Percentiles rank a stretch among this genome's conserved stretches.
Conservation (phyloP, 2,113 vertebrate genomes). For the Penelope pileata region DNA sequence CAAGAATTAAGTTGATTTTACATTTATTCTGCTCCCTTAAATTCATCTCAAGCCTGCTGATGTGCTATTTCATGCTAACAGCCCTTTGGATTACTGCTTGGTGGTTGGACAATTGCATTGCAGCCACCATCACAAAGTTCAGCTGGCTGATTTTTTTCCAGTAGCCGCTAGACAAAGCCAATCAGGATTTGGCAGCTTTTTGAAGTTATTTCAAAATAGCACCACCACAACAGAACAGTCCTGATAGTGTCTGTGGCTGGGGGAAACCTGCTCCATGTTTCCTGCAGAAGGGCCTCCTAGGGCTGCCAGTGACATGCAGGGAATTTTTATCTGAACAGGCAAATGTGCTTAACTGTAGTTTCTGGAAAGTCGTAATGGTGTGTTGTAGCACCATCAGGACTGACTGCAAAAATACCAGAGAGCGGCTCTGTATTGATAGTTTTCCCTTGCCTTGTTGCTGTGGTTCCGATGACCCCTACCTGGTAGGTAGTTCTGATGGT, state of each 20-base stretch:
- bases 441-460: background rate
- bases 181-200: background rate
- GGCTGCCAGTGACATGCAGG: background rate
- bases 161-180: background rate
- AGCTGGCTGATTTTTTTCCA: background rate
- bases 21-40: background rate
- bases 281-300: background rate
- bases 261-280: background rate
- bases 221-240: background rate
- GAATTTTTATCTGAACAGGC: background rate
- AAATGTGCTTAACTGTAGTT: background rate
- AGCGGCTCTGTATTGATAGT: background rate
- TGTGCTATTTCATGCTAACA: background rate
- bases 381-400: rapidly evolving
- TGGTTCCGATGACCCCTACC: background rate
- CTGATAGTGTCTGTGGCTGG: background rate
- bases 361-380: background rate
- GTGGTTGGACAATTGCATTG: background rate
- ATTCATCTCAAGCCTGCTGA: background rate
- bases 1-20: background rate
- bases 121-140: background rate
- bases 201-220: background rate
- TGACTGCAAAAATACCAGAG: background rate
- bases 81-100: background rate
- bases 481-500: background rate